Conservation (phyloP, 2,888 invertebrate genomes). For the Corbicula japonica region DNA sequence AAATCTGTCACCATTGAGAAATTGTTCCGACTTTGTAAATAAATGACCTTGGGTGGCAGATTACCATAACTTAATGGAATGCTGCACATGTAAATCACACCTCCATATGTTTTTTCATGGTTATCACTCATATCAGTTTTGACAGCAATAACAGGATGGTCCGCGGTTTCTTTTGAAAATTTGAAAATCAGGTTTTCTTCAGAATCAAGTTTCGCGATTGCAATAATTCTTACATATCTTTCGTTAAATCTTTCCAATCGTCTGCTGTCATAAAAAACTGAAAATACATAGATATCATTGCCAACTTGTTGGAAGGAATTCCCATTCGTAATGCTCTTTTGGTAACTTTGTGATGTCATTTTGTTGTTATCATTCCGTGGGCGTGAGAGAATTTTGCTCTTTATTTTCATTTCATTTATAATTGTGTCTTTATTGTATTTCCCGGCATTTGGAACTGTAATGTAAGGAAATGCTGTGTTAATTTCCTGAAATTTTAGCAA, state of each 20-base stretch:
- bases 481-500: too few species aligned
- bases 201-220: conserved; percentile 65
- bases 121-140: conserved; percentile 85
- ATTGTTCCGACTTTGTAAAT: conserved; percentile 38
- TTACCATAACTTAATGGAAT: conserved; percentile 69
- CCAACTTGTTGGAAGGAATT: conserved; percentile 11
- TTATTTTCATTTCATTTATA: conserved; percentile 33
- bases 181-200: conserved; percentile 68
- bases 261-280: conserved; percentile 77
- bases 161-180: conserved; percentile 56
- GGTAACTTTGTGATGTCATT: conserved; percentile 1
- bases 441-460: not conserved
- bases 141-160: conserved; percentile 58
- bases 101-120: conserved; percentile 83
- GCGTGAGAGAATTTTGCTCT: conserved; percentile 49
- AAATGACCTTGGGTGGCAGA: conserved; percentile 48
- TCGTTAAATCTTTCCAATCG: conserved; percentile 36
- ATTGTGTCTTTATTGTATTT: conserved; percentile 7
- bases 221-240: conserved; percentile 67
- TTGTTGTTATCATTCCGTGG: conserved; percentile 38
- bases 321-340: not conserved
- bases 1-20: conserved; percentile 16
- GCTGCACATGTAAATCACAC: conserved; percentile 82
- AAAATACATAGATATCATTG: conserved; percentile 73
- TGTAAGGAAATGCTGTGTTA: too few species aligned